Base-by-base conservation (phyloP, 2,888 invertebrate species). In the Noctua comes region DNA sequence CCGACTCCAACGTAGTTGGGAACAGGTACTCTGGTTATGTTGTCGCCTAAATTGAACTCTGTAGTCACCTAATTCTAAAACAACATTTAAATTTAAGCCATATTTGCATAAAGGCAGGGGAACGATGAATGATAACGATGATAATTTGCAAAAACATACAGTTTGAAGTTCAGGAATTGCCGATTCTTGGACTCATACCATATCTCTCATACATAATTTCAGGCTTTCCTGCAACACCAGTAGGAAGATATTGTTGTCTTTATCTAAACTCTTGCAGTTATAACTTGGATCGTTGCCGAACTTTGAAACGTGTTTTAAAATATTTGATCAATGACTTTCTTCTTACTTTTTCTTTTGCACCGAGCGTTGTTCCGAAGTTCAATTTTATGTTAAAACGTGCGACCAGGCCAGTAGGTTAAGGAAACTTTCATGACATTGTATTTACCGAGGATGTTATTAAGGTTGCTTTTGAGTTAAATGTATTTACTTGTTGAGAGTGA, bases 301-400 rank as follows among this genome's bases (percentile, higher is more conserved):
- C 79, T 88, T 85, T n/a, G 51, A 57, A 83, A 80, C 79, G 79
- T 81, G 81, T 83, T 89, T 83, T 77, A 76, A 85, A 88, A 89
- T 88, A 89, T 89, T 85, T 86, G 84, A 87, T 87, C 87, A 87
- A 89, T 82, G 79, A 77, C 79, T 79, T 81, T 69, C 57, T 72
- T 64, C 48, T 36, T 70, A 76, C 71, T 81, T 87, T 87, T 83
- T 81, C 74, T 77, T 85, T 69, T 62, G 73, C 77, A 62, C 54
- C 54, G 76, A 79, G 27, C 73, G 71, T 71, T 75, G 78, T 83
- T 76, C 64, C 59, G 54, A 88, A 88, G 75, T 88, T 86, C 64
- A 70, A 74, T 88, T 86, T 88, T 86, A 83, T 86, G 86, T 79
- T 68, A 83, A 78, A 80, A 71, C 69, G 78, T 76, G 83, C 86